Evolutionary conservation across 1,140 invertebrate genomes (phyloP).

Genomic region (Helicoverpa zea): DNA sequence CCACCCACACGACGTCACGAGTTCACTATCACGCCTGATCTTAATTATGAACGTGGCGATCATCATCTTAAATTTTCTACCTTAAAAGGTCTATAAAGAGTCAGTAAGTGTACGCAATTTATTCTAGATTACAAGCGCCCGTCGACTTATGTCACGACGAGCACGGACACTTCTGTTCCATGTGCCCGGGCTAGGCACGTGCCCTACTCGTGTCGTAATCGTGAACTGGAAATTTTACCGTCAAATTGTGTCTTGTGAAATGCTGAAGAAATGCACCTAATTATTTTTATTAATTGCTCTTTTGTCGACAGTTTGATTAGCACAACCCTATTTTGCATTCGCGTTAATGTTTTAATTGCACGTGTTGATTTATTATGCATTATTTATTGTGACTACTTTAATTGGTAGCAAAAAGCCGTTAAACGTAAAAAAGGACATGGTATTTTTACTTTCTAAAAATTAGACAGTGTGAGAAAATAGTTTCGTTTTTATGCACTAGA

Average conservation of each 20-base stretch:
- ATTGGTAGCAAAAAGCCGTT: slow-evolving; percentile 4
- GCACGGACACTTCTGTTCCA: slow-evolving; percentile 79
- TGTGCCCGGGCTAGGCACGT: slow-evolving; percentile 65
- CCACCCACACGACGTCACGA: slow-evolving; percentile 83
- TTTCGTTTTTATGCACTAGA: background rate
- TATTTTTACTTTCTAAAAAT: slow-evolving; percentile 34
- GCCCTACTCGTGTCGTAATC: slow-evolving; percentile 69
- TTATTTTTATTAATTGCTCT: slow-evolving; percentile 7
- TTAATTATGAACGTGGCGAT: slow-evolving; percentile 86
- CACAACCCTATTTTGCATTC: background rate
- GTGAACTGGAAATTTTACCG: slow-evolving; percentile 45
- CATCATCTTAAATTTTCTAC: slow-evolving; percentile 85
- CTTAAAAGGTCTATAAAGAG: slow-evolving; percentile 86
- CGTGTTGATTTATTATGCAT: slow-evolving; percentile 1
- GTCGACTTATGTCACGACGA: slow-evolving; percentile 81
- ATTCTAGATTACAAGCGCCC: slow-evolving; percentile 81
- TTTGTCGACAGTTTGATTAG: background rate
- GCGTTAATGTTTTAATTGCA: background rate
- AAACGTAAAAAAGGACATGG: background rate
- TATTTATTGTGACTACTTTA: slow-evolving; percentile 16
- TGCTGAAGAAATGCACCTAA: background rate
- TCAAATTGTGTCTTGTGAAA: slow-evolving; percentile 1
- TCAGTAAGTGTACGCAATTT: slow-evolving; percentile 85
- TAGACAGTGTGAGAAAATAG: slow-evolving; percentile 10
- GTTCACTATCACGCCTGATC: slow-evolving; percentile 74